Percentiles rank a stretch among this genome's conserved stretches.
Evolutionary conservation across 2,113 vertebrate species (phyloP).

Genomic region (Ochotona curzoniae): DNA sequence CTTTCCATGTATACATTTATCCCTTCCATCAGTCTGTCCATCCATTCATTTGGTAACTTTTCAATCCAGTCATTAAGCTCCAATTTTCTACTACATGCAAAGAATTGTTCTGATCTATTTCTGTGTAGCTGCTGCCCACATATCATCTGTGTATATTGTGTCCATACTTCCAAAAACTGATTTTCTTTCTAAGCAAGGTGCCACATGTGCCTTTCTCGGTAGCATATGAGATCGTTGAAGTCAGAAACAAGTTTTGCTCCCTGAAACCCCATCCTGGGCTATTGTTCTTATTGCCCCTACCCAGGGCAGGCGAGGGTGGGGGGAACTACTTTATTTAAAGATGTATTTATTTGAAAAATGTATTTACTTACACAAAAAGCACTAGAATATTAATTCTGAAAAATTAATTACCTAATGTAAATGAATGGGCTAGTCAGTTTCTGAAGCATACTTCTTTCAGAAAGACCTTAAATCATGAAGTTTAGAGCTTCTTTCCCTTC

Average conservation of each 20-base stretch:
- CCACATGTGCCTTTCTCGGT: not conserved
- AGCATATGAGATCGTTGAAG: not conserved
- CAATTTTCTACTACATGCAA: not conserved
- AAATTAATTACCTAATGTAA: conserved; percentile 65
- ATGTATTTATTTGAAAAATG: too few relatives aligned
- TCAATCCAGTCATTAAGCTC: not conserved
- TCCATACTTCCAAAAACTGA: not conserved
- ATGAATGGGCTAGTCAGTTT: conserved; percentile 42
- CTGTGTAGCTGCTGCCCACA: not conserved
- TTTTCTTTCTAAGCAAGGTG: accelerated
- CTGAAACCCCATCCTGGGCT: not conserved
- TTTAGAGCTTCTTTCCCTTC: conserved; percentile 38
- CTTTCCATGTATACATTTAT: not conserved
- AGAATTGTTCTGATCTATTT: not conserved
- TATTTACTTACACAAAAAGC: too few relatives aligned
- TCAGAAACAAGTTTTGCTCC: not conserved
- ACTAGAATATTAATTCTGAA: conserved; percentile 61
- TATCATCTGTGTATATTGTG: not conserved
- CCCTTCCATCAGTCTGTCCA: not conserved
- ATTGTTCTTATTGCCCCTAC: not conserved
- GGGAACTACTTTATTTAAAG: too few relatives aligned
- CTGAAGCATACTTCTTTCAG: conserved; percentile 56
- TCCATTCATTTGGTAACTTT: not conserved
- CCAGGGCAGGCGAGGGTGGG: not conserved
- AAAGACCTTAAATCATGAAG: conserved; percentile 61